phyloP scores from a whole-genome alignment of 2,113 vertebrate genomes.

The Oreotrochilus melanogaster region DNA sequence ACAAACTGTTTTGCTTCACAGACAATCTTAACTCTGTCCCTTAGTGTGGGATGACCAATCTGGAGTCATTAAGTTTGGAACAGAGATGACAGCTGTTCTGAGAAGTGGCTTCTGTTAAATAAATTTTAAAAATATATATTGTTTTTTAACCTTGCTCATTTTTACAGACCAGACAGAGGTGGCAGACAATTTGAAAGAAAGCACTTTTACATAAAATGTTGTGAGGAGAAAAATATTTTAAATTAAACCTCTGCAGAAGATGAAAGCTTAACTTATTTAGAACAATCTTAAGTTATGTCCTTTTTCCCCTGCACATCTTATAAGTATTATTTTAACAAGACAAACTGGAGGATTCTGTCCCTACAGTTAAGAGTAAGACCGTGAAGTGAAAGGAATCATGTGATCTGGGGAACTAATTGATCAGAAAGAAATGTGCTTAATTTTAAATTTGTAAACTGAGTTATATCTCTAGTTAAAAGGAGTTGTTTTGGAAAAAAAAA shows the following conservation, averaged over 20 bases:
- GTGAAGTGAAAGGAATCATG: not conserved
- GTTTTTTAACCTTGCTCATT: not conserved
- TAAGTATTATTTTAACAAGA: not conserved
- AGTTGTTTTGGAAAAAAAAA: not conserved
- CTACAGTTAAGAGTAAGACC: not conserved
- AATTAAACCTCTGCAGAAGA: not conserved
- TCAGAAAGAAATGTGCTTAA: not conserved
- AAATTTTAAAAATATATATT: not conserved
- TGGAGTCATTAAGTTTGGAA: not conserved
- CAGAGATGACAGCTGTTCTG: not conserved
- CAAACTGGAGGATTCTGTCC: not conserved
- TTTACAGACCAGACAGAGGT: not conserved
- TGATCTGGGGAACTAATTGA: not conserved
- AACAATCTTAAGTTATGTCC: not conserved
- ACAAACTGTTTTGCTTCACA: not conserved
- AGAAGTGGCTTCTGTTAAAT: not conserved
- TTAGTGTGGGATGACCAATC: not conserved
- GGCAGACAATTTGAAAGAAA: not conserved
- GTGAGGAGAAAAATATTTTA: not conserved
- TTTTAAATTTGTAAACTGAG: slow-evolving; percentile 8
- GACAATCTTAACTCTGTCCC: not conserved
- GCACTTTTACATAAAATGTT: not conserved
- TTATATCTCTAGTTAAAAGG: not conserved
- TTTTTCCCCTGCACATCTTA: not conserved
- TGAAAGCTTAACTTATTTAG: not conserved